Evolutionary conservation across 2,113 vertebrate genomes (phyloP).

Genomic region (Tachysurus fulvidraco): DNA sequence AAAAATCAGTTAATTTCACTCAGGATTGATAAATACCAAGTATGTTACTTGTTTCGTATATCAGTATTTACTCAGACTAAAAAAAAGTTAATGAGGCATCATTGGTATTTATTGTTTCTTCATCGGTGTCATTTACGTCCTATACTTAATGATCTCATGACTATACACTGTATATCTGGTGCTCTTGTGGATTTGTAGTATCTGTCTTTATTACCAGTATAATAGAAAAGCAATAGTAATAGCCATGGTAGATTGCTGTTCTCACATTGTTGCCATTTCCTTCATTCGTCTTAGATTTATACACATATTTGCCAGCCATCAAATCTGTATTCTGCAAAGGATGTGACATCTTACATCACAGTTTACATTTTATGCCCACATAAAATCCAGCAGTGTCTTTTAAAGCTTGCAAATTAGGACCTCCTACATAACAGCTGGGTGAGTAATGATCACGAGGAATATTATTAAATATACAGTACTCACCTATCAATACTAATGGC

Average conservation of each 20-base stretch:
- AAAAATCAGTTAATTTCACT: not conserved
- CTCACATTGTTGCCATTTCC: not conserved
- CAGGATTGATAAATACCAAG: not conserved
- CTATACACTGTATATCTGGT: not conserved
- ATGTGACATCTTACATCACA: not conserved
- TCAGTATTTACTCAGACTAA: not conserved
- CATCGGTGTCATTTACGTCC: not conserved
- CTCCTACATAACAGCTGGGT: not conserved
- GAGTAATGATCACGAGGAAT: not conserved
- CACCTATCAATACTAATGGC: slow-evolving; percentile 99
- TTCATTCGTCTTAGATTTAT: not conserved
- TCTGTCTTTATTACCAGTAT: not conserved
- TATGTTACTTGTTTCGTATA: not conserved
- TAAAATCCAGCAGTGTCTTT: not conserved
- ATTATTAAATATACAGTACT: slow-evolving; percentile 59
- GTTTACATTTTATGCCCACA: not conserved
- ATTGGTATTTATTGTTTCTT: not conserved
- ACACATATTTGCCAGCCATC: not conserved
- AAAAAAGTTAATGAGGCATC: not conserved
- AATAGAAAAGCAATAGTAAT: not conserved
- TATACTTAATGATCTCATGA: not conserved
- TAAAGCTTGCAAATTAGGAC: not conserved
- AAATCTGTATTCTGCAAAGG: not conserved
- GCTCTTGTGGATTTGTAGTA: not conserved
- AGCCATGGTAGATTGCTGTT: not conserved